Evolutionary conservation across 1,140 invertebrate species (phyloP), one percentile per base, ranked within the genome.

Genomic region (Trichonephila inaurata): DNA sequence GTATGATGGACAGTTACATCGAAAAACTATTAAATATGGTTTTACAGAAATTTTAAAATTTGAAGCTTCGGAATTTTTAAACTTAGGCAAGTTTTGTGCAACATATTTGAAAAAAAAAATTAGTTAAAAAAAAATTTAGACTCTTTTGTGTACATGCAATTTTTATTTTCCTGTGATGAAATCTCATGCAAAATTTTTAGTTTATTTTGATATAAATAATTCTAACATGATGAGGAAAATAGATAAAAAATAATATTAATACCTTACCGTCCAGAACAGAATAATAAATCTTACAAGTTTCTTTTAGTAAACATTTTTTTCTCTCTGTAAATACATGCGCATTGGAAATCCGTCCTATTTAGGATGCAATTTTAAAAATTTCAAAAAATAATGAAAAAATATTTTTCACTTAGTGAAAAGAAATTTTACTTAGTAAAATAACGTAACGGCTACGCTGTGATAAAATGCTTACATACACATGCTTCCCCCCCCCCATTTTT

Each of bases 381-480:
- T 77, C 72, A 18, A 18, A 77, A 77, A 18, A 51, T 51, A 51
- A 51, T 51, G 10, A 51, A 51, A 10, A 69, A 24, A 69, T 69
- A 69, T 69, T 10, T 69, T 12, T 69, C n/a, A 69, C 24, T 24
- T 69, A 6, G 10, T 51, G 10, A 51, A 51, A 64, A 64, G 19
- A 62, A 64, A 64, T 19, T 64, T 64, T 64, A 64, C 18, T 21
- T 64, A 64, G 16, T 77, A 77, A 77, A 40, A 77, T 77, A 40
- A 28, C 10, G 18, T 77, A 77, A 77, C 5, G 72, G 28, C 72
- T 33, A 77, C 72, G 28, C 72, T 77, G 72, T 77, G 72, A 77
- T 77, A 77, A 77, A 14, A 77, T 18, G 72, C 72, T 77, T 77
- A 33, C 33, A 19, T 77, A 77, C 28, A 77, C 72, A 77, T 28